Conservation (phyloP, 35 echinoderm and acorn worm genomes). For the Stichopus chloronotus region DNA sequence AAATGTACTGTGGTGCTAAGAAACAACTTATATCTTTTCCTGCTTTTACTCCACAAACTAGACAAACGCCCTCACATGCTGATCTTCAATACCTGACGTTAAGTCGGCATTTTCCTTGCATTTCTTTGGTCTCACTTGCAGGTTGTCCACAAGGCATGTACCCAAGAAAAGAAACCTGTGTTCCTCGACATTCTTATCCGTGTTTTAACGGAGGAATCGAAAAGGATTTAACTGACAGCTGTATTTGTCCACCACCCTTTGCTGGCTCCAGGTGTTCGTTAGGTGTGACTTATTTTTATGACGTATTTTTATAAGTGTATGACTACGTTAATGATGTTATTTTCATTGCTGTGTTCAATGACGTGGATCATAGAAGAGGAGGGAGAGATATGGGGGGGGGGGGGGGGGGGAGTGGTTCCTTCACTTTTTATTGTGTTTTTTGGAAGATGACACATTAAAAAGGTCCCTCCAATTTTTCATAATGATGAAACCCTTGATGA, state of each 20-base stretch:
- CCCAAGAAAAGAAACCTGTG: background rate
- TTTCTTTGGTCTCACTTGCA: conserved; percentile 10
- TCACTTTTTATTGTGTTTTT: too few species aligned
- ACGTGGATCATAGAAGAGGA: too few species aligned
- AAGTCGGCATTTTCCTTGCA: background rate
- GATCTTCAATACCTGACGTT: background rate
- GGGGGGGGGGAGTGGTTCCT: too few species aligned
- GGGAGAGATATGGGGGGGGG: too few species aligned
- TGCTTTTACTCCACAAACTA: background rate
- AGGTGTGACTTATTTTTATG: background rate
- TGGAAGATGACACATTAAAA: too few species aligned
- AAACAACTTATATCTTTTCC: background rate
- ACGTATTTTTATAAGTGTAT: too few species aligned
- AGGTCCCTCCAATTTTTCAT: too few species aligned
- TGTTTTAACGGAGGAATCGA: background rate
- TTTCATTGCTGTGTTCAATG: too few species aligned
- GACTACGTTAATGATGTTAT: too few species aligned
- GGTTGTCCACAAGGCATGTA: background rate
- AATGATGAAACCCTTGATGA: too few species aligned
- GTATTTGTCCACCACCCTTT: background rate
- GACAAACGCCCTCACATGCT: background rate
- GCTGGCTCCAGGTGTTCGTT: background rate
- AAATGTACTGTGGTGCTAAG: background rate
- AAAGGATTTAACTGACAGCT: background rate
- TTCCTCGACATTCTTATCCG: background rate